Conservation (phyloP, 2,888 invertebrate genomes). For the Pedicia rivosa region DNA sequence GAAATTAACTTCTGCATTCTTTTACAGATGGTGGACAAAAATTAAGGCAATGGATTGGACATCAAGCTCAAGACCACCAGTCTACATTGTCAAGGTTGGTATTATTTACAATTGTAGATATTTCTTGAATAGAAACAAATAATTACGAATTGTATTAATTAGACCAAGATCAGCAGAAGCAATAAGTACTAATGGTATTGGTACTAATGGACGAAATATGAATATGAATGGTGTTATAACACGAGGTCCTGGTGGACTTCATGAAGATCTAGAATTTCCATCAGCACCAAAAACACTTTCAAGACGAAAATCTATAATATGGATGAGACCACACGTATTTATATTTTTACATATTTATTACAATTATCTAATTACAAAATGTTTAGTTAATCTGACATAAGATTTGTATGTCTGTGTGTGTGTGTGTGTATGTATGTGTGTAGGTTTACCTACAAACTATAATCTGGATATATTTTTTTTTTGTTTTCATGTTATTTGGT, state of each 20-base stretch:
- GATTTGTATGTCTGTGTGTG: no score
- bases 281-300: slow-evolving; percentile 13
- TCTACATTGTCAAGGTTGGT: slow-evolving; percentile 8
- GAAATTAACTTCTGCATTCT: no score
- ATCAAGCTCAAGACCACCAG: slow-evolving; percentile 6
- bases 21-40: slow-evolving; percentile 2
- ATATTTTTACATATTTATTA: no score
- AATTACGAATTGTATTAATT: no score
- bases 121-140: not conserved
- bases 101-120: not conserved
- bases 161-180: slow-evolving; percentile 9
- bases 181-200: slow-evolving; percentile 4
- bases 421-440: no score
- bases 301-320: slow-evolving; percentile 13
- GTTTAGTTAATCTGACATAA: no score
- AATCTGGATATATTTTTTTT: no score
- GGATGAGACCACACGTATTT: slow-evolving; percentile 17
- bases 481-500: no score
- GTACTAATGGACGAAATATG: not conserved
- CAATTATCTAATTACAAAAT: no score
- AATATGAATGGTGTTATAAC: slow-evolving; percentile 12
- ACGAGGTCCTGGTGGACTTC: slow-evolving; percentile 13
- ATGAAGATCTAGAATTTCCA: slow-evolving; percentile 16
- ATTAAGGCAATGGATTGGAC: slow-evolving; percentile 3
- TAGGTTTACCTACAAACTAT: no score